These are phyloP conservation scores for Hippocampus barbouri DNA, from an alignment of 2,113 vertebrate species.

Conservation along the genomic window DNA sequence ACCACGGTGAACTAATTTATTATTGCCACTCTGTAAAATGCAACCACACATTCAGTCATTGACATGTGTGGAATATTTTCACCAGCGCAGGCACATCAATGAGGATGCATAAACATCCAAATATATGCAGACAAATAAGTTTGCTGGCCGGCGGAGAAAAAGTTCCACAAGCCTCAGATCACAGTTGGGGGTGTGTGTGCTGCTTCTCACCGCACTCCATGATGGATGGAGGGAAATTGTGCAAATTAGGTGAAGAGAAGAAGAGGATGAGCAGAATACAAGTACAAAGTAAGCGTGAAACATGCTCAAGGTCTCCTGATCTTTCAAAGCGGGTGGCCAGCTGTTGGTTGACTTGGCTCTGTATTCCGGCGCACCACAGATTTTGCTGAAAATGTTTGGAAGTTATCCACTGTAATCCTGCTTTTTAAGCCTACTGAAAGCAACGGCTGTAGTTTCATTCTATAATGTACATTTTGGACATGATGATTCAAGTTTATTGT, in stretches of 20 bases:
- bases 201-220: constrained; percentile 39
- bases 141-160: constrained; percentile 34
- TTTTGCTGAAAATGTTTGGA: too few species aligned
- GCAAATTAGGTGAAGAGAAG: constrained; percentile 48
- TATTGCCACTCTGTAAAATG: constrained; percentile 2
- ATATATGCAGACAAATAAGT: constrained; percentile 42
- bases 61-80: constrained; percentile 14
- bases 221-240: constrained; percentile 48
- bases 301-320: constrained; percentile 41
- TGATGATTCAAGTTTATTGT: too few species aligned
- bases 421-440: too few species aligned
- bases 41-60: constrained; percentile 3
- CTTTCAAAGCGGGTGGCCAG: constrained; percentile 48
- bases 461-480: too few species aligned
- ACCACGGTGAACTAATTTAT: background rate
- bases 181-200: constrained; percentile 49
- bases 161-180: constrained; percentile 54
- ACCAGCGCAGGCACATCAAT: constrained; percentile 10
- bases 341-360: constrained; percentile 38
- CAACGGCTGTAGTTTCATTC: too few species aligned
- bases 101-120: constrained; percentile 20
- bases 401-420: too few species aligned
- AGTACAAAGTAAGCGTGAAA: constrained; percentile 40
- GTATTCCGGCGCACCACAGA: too few species aligned
- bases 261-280: constrained; percentile 35